Evolutionary conservation across 2,113 vertebrate genomes (phyloP).

Genomic region (Cacatua alba): DNA sequence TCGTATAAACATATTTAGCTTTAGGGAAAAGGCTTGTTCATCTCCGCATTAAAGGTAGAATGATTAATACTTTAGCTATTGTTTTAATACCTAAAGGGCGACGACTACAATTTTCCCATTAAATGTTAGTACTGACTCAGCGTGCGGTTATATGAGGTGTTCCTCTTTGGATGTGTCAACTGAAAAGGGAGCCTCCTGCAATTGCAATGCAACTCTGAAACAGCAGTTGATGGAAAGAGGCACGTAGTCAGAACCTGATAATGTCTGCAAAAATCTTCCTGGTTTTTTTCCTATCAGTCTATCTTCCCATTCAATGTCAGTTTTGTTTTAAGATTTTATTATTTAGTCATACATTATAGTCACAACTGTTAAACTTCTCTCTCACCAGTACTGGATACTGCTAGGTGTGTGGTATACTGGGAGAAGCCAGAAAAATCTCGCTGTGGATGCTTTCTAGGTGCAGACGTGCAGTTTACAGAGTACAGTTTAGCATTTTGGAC

Average conservation of each 20-base stretch:
- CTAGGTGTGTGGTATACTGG: neutral
- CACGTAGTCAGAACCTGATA: constrained; percentile 30
- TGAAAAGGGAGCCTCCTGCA: neutral
- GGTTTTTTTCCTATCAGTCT: neutral
- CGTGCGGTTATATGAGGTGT: constrained; percentile 27
- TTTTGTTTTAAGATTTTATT: neutral
- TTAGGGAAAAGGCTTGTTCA: constrained; percentile 33
- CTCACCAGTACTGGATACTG: neutral
- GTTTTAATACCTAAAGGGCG: constrained; percentile 31
- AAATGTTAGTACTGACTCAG: neutral
- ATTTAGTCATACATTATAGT: constrained; percentile 5
- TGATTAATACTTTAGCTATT: constrained; percentile 58
- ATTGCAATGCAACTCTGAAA: neutral
- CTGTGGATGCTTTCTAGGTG: constrained; percentile 12
- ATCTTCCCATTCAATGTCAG: neutral
- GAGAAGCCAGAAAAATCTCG: constrained; percentile 32
- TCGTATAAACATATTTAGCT: constrained; percentile 17
- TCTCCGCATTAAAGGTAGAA: neutral
- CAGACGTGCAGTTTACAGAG: neutral
- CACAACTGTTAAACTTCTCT: neutral
- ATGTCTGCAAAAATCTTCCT: neutral
- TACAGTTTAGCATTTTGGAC: neutral
- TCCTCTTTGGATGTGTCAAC: constrained; percentile 1
- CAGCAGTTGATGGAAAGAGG: neutral
- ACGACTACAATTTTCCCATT: constrained; percentile 26